Evolutionary conservation across 2,797 vertebrate species (phyloP).

Genomic region (Acipenser ruthenus): DNA sequence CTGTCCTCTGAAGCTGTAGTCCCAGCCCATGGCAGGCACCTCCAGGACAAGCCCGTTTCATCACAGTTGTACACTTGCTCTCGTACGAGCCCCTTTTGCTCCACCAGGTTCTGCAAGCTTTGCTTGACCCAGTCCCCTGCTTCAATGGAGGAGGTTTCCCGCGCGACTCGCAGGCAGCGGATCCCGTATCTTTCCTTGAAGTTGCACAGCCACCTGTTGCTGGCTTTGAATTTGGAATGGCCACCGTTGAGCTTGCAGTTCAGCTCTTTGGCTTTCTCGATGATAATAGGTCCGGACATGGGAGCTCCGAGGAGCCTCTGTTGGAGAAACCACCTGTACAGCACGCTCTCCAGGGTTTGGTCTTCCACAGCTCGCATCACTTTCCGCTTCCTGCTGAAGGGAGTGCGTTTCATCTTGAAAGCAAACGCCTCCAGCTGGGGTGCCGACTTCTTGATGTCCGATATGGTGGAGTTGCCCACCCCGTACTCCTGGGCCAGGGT

Average conservation of each 20-base stretch:
- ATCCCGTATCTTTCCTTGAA: not conserved
- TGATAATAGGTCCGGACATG: not conserved
- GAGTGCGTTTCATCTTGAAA: conserved; percentile 1
- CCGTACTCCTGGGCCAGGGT: not conserved
- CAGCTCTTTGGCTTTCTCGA: not conserved
- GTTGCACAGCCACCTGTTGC: not conserved
- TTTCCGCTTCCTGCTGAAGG: not conserved
- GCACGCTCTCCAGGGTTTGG: not conserved
- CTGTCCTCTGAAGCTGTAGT: not conserved
- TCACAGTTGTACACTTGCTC: not conserved
- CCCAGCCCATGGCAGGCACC: not conserved
- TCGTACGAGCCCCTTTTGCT: not conserved
- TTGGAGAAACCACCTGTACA: not conserved
- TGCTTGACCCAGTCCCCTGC: not conserved
- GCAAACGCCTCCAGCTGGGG: not conserved
- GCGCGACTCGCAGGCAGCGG: not conserved
- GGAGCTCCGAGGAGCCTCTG: not conserved
- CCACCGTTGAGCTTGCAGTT: not conserved
- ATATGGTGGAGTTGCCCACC: not conserved
- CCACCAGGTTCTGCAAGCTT: not conserved
- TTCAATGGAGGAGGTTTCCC: not conserved
- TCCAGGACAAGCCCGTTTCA: not conserved
- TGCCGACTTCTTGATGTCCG: not conserved
- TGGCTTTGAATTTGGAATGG: not conserved
- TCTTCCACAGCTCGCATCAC: not conserved